A percentile compares a stretch with the other conserved stretches of the same genome.
Conservation (phyloP, 2,113 vertebrate genomes). For the Gasterosteus nipponicus region DNA sequence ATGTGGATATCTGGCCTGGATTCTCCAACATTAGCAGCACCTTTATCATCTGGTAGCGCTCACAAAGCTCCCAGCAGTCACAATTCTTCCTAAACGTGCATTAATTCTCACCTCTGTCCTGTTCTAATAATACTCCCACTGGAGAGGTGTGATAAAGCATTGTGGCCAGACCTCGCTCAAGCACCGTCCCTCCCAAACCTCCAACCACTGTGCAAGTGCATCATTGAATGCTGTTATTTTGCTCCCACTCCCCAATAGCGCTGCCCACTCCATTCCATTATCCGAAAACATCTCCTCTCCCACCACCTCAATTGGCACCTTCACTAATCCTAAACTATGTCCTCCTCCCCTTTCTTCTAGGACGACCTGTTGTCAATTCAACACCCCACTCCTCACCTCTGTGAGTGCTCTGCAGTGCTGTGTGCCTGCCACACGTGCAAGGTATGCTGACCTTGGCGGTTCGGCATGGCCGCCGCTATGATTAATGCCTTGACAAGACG, state of each 20-base stretch:
- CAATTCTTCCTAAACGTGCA: slow-evolving; percentile 25
- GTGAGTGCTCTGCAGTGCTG: slow-evolving; percentile 41
- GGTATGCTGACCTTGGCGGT: slow-evolving; percentile 77
- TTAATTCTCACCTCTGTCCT: slow-evolving; percentile 52
- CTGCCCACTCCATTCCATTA: slow-evolving; percentile 70
- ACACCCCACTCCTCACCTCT: slow-evolving; percentile 55
- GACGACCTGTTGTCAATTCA: slow-evolving; percentile 61
- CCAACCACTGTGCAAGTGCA: slow-evolving; percentile 46
- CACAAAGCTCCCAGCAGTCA: slow-evolving; percentile 27
- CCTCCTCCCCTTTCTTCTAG: slow-evolving; percentile 45
- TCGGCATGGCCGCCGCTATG: slow-evolving; percentile 67
- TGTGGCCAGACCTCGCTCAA: slow-evolving; percentile 43
- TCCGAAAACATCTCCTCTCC: slow-evolving; percentile 67
- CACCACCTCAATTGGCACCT: slow-evolving; percentile 52
- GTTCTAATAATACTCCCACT: slow-evolving; percentile 73
- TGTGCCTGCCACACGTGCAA: slow-evolving; percentile 71
- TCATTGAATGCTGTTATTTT: slow-evolving; percentile 49
- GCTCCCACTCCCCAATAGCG: slow-evolving; percentile 31
- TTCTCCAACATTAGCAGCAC: slow-evolving; percentile 36
- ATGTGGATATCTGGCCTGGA: slow-evolving; percentile 4
- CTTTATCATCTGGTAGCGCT: slow-evolving; percentile 33
- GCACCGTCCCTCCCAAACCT: slow-evolving; percentile 42
- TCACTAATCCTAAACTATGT: slow-evolving; percentile 50
- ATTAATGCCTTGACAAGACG: slow-evolving; percentile 82
- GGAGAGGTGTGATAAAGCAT: slow-evolving; percentile 58